Evolutionary conservation across 2,888 invertebrate genomes (phyloP).

Genomic region (Cosmopolites sordidus): DNA sequence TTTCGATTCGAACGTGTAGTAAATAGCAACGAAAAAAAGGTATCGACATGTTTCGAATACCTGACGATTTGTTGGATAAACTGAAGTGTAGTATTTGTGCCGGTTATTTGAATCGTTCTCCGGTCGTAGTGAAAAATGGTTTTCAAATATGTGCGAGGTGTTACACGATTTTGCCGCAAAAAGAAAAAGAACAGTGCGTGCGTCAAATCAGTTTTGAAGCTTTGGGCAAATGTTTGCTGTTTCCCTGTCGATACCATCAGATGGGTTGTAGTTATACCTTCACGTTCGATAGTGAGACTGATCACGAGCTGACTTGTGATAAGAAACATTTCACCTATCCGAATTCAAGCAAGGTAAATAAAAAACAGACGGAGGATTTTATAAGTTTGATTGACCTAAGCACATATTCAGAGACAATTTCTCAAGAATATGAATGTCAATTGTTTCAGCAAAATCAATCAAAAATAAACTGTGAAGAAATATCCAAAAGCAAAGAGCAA

Average conservation of each 20-base stretch:
- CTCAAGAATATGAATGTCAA: background rate
- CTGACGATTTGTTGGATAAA: conserved; percentile 31
- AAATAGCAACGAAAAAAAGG: too few relatives aligned
- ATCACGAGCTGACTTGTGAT: conserved; percentile 35
- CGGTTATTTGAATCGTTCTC: conserved; percentile 35
- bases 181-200: conserved; percentile 32
- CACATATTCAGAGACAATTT: background rate
- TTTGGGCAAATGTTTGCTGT: conserved; percentile 33
- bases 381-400: too few relatives aligned
- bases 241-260: conserved; percentile 37
- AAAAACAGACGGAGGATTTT: background rate
- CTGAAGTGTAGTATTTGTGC: conserved; percentile 36
- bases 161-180: conserved; percentile 35
- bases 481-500: too few relatives aligned
- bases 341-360: conserved; percentile 10
- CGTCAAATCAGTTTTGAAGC: conserved; percentile 37
- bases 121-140: conserved; percentile 31
- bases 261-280: conserved; percentile 35
- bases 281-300: conserved; percentile 32
- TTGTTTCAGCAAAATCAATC: too few relatives aligned
- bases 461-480: too few relatives aligned
- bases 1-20: background rate
- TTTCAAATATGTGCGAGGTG: conserved; percentile 40
- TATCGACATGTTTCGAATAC: conserved; percentile 34
- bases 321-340: conserved; percentile 30